Evolutionary conservation across 2,113 vertebrate species (phyloP), one percentile per base, ranked within the genome.

Genomic region (Ibidorhyncha struthersii): DNA sequence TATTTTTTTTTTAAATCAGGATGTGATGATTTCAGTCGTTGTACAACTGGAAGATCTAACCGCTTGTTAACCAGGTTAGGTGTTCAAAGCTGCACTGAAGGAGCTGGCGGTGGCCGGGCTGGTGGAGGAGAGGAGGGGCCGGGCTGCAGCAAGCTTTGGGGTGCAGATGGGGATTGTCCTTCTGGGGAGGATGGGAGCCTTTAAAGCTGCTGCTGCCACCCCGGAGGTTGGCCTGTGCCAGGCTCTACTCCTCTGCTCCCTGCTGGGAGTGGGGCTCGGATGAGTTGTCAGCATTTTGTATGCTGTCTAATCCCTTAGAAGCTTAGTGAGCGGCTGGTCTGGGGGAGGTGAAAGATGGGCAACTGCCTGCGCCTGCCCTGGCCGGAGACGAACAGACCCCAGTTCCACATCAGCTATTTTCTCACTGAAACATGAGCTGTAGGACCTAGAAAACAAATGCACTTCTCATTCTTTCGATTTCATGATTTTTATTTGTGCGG

Each of bases 111-210:
- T 53, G 38, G 26, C 49, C 30, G 58, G 26, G 40, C 17, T 32
- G 30, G 18, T 25, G 85, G 2, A 12, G 63, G 27, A 40, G 41
- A 34, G 53, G 74, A 36, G 49, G 9, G 32, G n/a, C 21, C 7
- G 7, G 25, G 23, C 20, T 8, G 59, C 59, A 11, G 65, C 40
- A 34, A 40, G 21, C 12, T 20, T 27, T 14, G 53, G 2, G 4
- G 8, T 9, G 11, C 32, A 2, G 21, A 1, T 5, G 22, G 36
- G 49, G 26, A 7, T 32, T n/a, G 29, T 45, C 14, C 8, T 25
- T 16, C 18, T 1, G 27, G 8, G 19, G 9, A 50, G 11, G 13
- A 4, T 0, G 0, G 32, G 3, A 29, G 2, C 5, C 47, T n/a
- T 17, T 3, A 7, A 8, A 52, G 45, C 25, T 43, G 17, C 32